Base-by-base conservation (phyloP, 2,888 invertebrate genomes). In the Leptogaster cylindrica region DNA sequence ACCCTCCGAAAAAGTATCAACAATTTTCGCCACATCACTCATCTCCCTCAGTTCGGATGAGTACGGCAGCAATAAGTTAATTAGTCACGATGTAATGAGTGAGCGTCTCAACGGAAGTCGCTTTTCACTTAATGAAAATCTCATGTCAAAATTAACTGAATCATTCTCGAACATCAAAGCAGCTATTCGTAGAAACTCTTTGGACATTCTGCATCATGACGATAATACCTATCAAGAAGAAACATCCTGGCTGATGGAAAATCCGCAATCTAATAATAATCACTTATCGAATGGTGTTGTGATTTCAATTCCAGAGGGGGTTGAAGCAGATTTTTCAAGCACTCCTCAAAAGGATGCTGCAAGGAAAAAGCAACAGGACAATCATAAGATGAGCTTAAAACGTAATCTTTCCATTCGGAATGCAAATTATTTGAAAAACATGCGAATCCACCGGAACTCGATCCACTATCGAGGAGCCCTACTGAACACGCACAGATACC, bases 381-480 rank as follows among this genome's bases (percentile, higher is more conserved):
- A 77, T 70, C 76, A 78, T 10, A 27, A 48, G 36, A 76, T 79
- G 20, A 79, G 78, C 74, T 71, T 80, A 41, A 76, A 79, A 3
- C 76, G 76, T 14, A 78, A 79, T 68, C 75, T 77, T 33, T 78
- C 79, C 14, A 76, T 81, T 41, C 73, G 79, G 8, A 79, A 80
- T 74, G 39, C 67, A 10, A 87, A 90, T 74, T 91, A 90, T 75
- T 84, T 91, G 68, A 89, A 87, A 77, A 84, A 88, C 73, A 85
- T 89, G 74, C 82, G 85, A 70, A 82, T 88, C 18, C 91, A 91
- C 73, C 84, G 92, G 71, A 92, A 91, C 76, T 92, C 92, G 0
- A 88, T 94, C 71, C 91, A 93, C 79, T 93, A 93, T 78, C 87
- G 93, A 50, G 92, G 92, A 44, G 93, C 93, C 3, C 89, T 93